Evolutionary conservation across 1,140 invertebrate species (phyloP).

Genomic region (Riptortus pedestris): DNA sequence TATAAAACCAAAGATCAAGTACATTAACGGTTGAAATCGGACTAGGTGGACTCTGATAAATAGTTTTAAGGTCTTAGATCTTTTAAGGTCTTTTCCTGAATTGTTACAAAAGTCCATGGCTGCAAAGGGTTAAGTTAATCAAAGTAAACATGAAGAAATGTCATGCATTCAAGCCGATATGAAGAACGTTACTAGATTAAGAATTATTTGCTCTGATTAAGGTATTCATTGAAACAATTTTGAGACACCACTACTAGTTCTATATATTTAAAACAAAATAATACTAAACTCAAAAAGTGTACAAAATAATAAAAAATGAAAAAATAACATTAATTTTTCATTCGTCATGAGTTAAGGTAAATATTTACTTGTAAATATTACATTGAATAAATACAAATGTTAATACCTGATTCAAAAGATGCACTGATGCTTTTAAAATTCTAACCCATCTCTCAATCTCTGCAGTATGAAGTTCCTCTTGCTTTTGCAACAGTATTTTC

Average conservation of each 20-base stretch:
- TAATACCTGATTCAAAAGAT: constrained; percentile 41
- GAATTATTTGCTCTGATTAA: too few relatives aligned
- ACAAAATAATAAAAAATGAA: background rate
- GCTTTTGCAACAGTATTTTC: constrained; percentile 59
- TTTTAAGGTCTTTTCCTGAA: too few relatives aligned
- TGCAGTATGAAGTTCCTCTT: constrained; percentile 59
- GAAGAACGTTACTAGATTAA: too few relatives aligned
- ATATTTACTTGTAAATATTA: background rate
- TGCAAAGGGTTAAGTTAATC: too few relatives aligned
- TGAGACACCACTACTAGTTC: background rate
- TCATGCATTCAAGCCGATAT: too few relatives aligned
- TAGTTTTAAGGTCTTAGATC: too few relatives aligned
- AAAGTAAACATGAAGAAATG: too few relatives aligned
- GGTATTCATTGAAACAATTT: background rate
- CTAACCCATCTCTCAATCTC: constrained; percentile 68
- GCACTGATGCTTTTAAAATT: constrained; percentile 52
- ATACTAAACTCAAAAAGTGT: background rate
- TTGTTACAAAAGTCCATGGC: too few relatives aligned
- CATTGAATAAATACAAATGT: background rate
- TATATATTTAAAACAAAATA: background rate
- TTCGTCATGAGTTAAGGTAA: background rate
- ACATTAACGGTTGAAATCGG: too few relatives aligned
- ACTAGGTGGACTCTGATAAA: too few relatives aligned
- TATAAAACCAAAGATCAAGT: too few relatives aligned
- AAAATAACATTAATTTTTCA: background rate